Evolutionary conservation across 2,797 vertebrate species (phyloP).

Genomic region (Microhierax caerulescens): DNA sequence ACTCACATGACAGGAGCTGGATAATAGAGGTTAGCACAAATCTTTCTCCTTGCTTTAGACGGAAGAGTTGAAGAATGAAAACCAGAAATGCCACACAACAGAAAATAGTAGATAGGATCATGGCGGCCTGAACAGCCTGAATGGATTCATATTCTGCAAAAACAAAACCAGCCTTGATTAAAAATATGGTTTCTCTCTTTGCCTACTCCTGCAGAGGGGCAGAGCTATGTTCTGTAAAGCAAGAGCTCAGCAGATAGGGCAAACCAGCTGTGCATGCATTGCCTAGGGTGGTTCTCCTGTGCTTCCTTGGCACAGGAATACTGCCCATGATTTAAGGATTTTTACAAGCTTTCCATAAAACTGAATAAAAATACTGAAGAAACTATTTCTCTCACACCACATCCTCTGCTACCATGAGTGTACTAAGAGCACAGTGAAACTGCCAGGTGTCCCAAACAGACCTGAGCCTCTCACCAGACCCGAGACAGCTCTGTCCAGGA

Average conservation of each 20-base stretch:
- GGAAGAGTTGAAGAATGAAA: slow-evolving; percentile 95
- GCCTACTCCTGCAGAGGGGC: neutral
- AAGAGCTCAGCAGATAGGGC: neutral
- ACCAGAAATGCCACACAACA: slow-evolving; percentile 90
- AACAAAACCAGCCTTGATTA: slow-evolving; percentile 18
- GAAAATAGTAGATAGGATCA: slow-evolving; percentile 91
- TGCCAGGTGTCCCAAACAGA: neutral
- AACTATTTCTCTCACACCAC: neutral
- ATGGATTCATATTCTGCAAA: slow-evolving; percentile 82
- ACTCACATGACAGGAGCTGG: slow-evolving; percentile 92
- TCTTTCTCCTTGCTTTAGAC: slow-evolving; percentile 92
- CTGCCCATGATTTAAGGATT: neutral
- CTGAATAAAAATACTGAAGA: neutral
- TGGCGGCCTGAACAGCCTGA: slow-evolving; percentile 89
- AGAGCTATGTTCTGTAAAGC: neutral
- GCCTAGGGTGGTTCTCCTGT: neutral
- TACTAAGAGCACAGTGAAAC: neutral
- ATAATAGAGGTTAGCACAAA: slow-evolving; percentile 90
- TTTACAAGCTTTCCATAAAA: neutral
- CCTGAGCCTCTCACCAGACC: neutral
- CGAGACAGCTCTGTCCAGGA: neutral
- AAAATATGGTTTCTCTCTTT: neutral
- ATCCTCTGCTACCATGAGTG: neutral
- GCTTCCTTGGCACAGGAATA: neutral
- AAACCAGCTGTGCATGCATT: neutral